Evolutionary conservation across 2,113 vertebrate genomes (phyloP).

Genomic region (human): DNA sequence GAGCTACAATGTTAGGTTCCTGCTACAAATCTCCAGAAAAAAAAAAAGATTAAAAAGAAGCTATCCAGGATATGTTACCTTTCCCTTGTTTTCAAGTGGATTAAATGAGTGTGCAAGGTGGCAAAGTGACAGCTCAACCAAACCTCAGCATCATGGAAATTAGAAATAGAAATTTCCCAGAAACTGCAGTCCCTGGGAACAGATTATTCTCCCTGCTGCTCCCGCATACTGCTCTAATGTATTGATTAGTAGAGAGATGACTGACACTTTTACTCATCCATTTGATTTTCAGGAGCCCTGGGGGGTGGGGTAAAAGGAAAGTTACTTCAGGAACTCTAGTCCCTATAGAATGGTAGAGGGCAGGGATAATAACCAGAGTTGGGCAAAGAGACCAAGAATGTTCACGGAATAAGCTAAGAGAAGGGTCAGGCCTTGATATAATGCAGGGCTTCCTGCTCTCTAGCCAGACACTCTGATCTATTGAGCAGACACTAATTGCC

Average conservation of each 20-base stretch:
- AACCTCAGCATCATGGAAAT: slow-evolving; percentile 43
- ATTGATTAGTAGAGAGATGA: not conserved
- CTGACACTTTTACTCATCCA: not conserved
- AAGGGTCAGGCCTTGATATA: not conserved
- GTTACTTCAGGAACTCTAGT: not conserved
- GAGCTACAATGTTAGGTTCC: not conserved
- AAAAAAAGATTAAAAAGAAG: slow-evolving; percentile 62
- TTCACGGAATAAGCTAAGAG: slow-evolving; percentile 12
- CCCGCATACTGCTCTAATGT: not conserved
- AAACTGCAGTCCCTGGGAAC: not conserved
- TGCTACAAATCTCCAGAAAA: slow-evolving; percentile 31
- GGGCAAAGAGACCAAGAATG: not conserved
- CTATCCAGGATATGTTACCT: not conserved
- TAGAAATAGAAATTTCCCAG: slow-evolving; percentile 40
- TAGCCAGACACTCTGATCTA: not conserved
- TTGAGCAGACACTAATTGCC: not conserved
- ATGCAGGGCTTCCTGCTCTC: not conserved
- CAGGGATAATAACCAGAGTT: not conserved
- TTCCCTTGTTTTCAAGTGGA: slow-evolving; percentile 42
- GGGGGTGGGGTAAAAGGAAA: not conserved
- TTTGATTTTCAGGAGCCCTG: slow-evolving; percentile 32
- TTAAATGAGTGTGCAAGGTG: slow-evolving; percentile 55
- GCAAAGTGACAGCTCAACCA: slow-evolving; percentile 43
- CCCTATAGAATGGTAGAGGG: not conserved
- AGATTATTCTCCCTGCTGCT: not conserved